Evolutionary conservation across 2,113 vertebrate species (phyloP).

Genomic region (Addax nasomaculatus): DNA sequence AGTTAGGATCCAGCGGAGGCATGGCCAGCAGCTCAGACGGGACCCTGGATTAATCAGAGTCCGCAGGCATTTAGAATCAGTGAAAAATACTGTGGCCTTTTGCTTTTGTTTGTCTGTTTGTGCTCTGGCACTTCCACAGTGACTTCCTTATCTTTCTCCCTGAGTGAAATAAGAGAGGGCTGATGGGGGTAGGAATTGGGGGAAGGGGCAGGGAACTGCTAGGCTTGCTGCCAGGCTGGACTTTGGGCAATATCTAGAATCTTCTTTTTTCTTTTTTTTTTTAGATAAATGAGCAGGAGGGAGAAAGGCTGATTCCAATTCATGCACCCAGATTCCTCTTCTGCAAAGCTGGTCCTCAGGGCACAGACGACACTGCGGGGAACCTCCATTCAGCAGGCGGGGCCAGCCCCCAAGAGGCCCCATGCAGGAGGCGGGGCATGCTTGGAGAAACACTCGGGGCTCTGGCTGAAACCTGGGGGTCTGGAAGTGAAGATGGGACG

Average conservation of each 20-base stretch:
- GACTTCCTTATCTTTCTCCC: not conserved
- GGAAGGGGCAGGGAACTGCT: not conserved
- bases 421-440: rapidly evolving
- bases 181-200: not conserved
- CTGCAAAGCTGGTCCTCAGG: not conserved
- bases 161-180: not conserved
- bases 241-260: too few relatives aligned
- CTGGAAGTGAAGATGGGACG: not conserved
- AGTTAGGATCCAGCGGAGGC: not conserved
- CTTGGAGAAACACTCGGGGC: not conserved
- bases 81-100: not conserved
- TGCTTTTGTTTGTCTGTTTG: not conserved
- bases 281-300: not conserved
- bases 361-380: rapidly evolving
- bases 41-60: not conserved
- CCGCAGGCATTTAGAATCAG: not conserved
- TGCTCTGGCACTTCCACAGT: not conserved
- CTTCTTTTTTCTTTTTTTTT: not conserved
- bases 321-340: too few relatives aligned
- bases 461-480: not conserved
- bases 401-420: not conserved
- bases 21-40: not conserved
- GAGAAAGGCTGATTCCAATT: not conserved
- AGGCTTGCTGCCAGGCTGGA: not conserved
- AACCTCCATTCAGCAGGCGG: not conserved